These are phyloP conservation scores for Ammodytes dubius DNA, from an alignment of 2,113 vertebrate genomes.

Conservation along the genomic window DNA sequence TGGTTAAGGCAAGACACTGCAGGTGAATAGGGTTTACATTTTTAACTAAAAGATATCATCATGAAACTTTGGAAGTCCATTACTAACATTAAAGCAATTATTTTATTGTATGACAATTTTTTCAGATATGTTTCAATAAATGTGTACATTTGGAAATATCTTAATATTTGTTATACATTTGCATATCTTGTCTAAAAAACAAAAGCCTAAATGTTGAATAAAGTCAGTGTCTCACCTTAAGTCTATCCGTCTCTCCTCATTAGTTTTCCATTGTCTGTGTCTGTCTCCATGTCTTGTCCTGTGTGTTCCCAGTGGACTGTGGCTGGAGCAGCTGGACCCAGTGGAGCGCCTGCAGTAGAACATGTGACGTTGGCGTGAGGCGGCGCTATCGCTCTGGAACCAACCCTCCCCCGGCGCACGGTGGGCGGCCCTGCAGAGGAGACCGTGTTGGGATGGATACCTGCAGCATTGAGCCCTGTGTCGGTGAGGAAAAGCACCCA, in stretches of 20 bases:
- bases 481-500: conserved; percentile 71
- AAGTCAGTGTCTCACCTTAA: not conserved
- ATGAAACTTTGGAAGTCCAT: too few species aligned
- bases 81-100: too few species aligned
- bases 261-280: not conserved
- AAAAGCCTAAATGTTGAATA: too few species aligned
- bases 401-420: conserved; percentile 79
- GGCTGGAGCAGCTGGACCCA: conserved; percentile 90
- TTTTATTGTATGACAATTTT: too few species aligned
- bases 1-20: too few species aligned
- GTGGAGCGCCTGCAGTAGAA: conserved; percentile 89
- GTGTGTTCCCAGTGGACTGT: conserved; percentile 85
- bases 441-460: conserved; percentile 85
- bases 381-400: conserved; percentile 86
- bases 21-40: too few species aligned
- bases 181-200: too few species aligned
- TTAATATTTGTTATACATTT: too few species aligned
- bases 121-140: too few species aligned
- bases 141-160: too few species aligned
- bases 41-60: too few species aligned
- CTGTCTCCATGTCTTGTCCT: not conserved
- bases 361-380: conserved; percentile 89
- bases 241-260: not conserved
- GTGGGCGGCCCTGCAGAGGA: conserved; percentile 85
- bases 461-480: conserved; percentile 88